Base-by-base conservation (phyloP, 2,888 invertebrate species). In the Melipona beecheii region DNA sequence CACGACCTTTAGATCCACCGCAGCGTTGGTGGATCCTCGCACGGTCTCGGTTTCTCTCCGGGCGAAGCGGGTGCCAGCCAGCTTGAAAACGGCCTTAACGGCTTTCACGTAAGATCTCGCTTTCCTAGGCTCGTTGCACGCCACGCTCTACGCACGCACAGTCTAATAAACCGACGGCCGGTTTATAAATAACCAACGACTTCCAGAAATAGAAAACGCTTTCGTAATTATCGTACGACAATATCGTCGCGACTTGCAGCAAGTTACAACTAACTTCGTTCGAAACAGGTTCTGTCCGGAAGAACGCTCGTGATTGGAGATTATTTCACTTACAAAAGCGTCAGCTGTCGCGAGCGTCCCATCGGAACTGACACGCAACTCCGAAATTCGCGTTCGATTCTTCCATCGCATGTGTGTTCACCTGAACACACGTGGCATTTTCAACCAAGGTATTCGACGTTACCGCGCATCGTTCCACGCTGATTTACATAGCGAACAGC, bases 61-160 rank as follows among this genome's bases (percentile, higher is more conserved):
- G 69, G 73, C 75, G 49, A 15, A 19, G 73, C 81, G 62, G 73
- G 74, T 77, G 79, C 78, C 73, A 73, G 79, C 78, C 73, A 73
- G 76, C 56, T 78, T 83, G 86, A 81, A 87, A 88, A 87, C 69
- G 80, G 87, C 83, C 85, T 89, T 90, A 88, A 89, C 89, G 66
- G 90, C 91, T 90, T 90, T 91, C 89, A 85, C 89, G 87, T 87
- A 86, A 84, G 83, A 84, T 85, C 83, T 84, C 85, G 85, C 80
- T 84, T 82, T 89, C 87, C 87, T 85, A 76, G 58, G 84, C 84
- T 74, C 83, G 84, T 83, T 83, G 81, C 83, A 70, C 50, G 73
- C 64, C 62, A 15, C 49, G 6, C 64, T 24, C 54, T n/a, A 54
- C 24, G 56, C 54, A 31, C 52, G 71, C 69, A 1, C 69, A 1